Conservation (phyloP, 2,888 invertebrate genomes). For the Dyspetes luteomarginatus region DNA sequence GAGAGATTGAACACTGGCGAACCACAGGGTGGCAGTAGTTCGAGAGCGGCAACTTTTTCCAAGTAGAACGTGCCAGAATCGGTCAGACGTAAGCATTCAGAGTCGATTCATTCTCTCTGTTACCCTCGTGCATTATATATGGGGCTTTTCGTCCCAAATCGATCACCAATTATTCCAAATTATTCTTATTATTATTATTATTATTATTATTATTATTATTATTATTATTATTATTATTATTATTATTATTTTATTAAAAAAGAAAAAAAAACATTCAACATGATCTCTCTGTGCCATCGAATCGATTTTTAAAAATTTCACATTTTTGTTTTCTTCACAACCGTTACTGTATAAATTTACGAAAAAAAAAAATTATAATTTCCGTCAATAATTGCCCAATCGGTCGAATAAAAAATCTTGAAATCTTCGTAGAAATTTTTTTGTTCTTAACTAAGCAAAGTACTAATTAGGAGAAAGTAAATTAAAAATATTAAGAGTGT, state of each 20-base stretch:
- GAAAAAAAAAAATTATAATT: neutral
- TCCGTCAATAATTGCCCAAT: neutral
- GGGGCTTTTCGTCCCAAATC: neutral
- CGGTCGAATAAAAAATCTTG: neutral
- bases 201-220: no score
- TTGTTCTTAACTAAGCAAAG: neutral
- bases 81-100: conserved; percentile 51
- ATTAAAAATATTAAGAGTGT: neutral
- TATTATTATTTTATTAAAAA: no score
- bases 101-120: neutral
- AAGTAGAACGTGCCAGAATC: conserved; percentile 47
- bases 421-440: neutral
- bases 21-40: neutral
- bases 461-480: neutral
- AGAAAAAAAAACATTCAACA: no score
- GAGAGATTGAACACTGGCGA: conserved; percentile 26
- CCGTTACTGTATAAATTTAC: no score
- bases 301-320: no score
- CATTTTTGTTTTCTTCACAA: no score
- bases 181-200: no score
- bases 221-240: no score
- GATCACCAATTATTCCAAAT: neutral
- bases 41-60: neutral
- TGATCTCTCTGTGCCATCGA: no score
- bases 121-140: neutral